Percentiles rank a stretch among this genome's conserved stretches.
phyloP scores from a whole-genome alignment of 2,888 invertebrate species.

The Conops quadrifasciatus region DNA sequence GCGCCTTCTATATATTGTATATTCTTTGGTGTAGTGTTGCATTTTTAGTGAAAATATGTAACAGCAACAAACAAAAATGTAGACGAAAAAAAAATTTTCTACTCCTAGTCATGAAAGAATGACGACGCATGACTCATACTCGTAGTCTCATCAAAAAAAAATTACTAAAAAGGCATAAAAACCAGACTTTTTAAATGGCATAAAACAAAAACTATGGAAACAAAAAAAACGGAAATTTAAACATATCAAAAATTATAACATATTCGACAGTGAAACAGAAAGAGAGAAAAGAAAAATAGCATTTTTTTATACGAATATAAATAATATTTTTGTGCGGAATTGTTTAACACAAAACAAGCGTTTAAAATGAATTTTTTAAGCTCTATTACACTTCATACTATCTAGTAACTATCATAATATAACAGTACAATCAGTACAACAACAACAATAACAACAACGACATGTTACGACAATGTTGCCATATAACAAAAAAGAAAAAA shows the following conservation, averaged over 20 bases:
- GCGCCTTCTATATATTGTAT: no score
- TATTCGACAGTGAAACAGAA: no score
- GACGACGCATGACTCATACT: no score
- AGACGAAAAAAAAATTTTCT: no score
- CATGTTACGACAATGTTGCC: constrained; percentile 18
- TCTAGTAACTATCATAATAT: background rate
- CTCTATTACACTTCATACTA: background rate
- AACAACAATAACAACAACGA: background rate
- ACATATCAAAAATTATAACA: constrained; percentile 16
- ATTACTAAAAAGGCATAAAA: no score
- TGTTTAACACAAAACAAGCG: background rate
- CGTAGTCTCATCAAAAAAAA: no score
- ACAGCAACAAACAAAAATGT: no score
- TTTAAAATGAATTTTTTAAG: background rate
- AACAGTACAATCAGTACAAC: background rate
- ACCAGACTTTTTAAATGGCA: no score
- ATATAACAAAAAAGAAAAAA: background rate
- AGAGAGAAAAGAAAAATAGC: background rate
- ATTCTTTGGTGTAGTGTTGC: no score
- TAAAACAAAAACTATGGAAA: no score
- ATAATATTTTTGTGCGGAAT: background rate
- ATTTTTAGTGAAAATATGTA: no score
- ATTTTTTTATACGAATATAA: background rate
- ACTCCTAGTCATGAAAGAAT: no score
- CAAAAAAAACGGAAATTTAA: constrained; percentile 3